These are phyloP conservation scores for Camponotus fellah DNA, from an alignment of 2,888 invertebrate genomes.

Conservation along the genomic window DNA sequence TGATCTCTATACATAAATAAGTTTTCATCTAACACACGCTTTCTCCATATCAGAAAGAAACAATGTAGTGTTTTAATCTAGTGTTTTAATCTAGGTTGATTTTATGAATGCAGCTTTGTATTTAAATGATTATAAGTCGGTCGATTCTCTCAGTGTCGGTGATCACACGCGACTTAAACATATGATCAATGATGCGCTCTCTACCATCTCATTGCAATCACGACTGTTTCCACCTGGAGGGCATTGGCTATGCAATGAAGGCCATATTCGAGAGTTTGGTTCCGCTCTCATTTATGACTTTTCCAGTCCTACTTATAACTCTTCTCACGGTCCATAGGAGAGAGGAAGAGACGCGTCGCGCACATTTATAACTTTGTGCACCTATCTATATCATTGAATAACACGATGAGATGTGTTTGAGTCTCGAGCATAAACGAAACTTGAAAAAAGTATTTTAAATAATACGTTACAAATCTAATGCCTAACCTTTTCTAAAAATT, in stretches of 20 bases:
- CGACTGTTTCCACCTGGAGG: conserved; percentile 53
- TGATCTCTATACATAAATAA: not conserved
- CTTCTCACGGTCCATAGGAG: conserved; percentile 54
- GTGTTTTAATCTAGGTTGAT: not conserved
- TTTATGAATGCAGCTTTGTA: conserved; percentile 29
- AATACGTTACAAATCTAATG: not conserved
- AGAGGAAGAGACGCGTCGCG: conserved; percentile 44
- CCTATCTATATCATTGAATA: conserved; percentile 19
- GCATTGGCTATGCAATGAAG: conserved; percentile 70
- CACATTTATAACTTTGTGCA: conserved; percentile 24
- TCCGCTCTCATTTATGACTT: conserved; percentile 73
- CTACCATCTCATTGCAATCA: conserved; percentile 33
- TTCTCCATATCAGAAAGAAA: not conserved
- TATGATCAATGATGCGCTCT: conserved; percentile 31
- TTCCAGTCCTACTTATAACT: conserved; percentile 66
- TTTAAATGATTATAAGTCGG: conserved; percentile 39
- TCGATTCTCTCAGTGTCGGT: conserved; percentile 2
- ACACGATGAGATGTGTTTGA: not conserved
- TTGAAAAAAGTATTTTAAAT: not conserved
- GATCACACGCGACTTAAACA: conserved; percentile 7
- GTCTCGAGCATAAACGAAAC: conserved; percentile 3
- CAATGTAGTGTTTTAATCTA: not conserved
- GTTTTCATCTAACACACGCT: not conserved
- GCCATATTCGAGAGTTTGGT: conserved; percentile 63
- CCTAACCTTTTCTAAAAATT: not conserved